Percentiles rank a stretch among this genome's conserved stretches.
Conservation (phyloP, 2,797 vertebrate genomes). For the Emys orbicularis region DNA sequence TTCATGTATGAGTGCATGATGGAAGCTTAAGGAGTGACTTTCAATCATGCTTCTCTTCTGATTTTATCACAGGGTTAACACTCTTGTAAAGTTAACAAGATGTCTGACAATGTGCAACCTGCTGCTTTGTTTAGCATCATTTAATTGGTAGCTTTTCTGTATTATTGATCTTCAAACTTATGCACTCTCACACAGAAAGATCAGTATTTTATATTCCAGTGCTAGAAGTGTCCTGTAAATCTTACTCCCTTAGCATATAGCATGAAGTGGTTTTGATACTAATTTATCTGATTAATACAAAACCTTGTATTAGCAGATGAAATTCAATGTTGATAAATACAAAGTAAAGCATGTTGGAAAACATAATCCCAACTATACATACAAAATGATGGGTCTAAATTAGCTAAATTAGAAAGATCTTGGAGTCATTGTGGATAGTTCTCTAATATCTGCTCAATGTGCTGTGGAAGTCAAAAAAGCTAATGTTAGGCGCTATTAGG, state of each 20-base stretch:
- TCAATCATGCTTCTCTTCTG: slow-evolving; percentile 25
- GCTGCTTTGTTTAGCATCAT: slow-evolving; percentile 52
- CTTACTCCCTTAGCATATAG: background rate
- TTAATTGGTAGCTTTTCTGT: slow-evolving; percentile 51
- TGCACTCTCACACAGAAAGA: background rate
- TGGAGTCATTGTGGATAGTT: background rate
- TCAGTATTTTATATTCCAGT: background rate
- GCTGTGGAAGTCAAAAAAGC: background rate
- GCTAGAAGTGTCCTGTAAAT: background rate
- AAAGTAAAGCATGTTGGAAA: background rate
- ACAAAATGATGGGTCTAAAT: background rate
- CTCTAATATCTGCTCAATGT: background rate
- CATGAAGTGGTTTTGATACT: background rate
- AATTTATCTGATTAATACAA: background rate
- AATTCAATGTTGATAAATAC: background rate
- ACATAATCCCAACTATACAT: background rate
- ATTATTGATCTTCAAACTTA: slow-evolving; percentile 25
- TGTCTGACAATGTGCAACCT: slow-evolving; percentile 11
- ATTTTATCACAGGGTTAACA: slow-evolving; percentile 56
- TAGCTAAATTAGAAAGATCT: background rate
- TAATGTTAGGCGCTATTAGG: background rate
- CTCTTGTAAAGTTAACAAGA: slow-evolving; percentile 40
- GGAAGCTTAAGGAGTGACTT: slow-evolving; percentile 55
- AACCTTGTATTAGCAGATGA: background rate
- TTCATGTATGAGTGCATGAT: slow-evolving; percentile 54